These are phyloP conservation scores for Micronycteris hirsuta DNA, from an alignment of 2,113 vertebrate species.

Conservation along the genomic window DNA sequence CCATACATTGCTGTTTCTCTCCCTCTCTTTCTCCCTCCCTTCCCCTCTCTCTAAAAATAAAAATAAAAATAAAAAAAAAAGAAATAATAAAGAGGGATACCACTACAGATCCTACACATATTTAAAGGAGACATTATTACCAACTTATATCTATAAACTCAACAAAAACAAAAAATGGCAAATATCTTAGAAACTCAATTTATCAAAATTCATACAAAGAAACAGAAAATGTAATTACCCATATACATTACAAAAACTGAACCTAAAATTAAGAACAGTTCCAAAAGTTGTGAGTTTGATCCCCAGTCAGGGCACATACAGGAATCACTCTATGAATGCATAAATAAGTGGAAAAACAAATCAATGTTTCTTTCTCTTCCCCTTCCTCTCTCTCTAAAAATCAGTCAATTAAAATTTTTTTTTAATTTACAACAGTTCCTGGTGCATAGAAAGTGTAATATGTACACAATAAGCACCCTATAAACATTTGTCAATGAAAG, in stretches of 20 bases:
- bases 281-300: not conserved
- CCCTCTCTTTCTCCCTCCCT: no score
- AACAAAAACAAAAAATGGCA: not conserved
- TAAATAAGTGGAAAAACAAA: no score
- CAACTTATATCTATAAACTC: not conserved
- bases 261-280: not conserved
- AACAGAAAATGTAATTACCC: not conserved
- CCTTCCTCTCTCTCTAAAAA: no score
- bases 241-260: not conserved
- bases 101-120: not conserved
- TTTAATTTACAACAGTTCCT: not conserved
- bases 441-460: not conserved
- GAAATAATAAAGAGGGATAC: not conserved
- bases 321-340: no score
- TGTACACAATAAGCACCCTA: not conserved
- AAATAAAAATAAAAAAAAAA: no score
- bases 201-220: not conserved
- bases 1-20: no score
- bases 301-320: no score
- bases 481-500: not conserved
- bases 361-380: no score
- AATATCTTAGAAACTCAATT: not conserved
- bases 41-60: no score
- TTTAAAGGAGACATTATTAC: not conserved
- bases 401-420: no score